A percentile compares a stretch with the other conserved stretches of the same genome.
Conservation (phyloP, 2,797 vertebrate genomes). For the Sebastiscus tertius region DNA sequence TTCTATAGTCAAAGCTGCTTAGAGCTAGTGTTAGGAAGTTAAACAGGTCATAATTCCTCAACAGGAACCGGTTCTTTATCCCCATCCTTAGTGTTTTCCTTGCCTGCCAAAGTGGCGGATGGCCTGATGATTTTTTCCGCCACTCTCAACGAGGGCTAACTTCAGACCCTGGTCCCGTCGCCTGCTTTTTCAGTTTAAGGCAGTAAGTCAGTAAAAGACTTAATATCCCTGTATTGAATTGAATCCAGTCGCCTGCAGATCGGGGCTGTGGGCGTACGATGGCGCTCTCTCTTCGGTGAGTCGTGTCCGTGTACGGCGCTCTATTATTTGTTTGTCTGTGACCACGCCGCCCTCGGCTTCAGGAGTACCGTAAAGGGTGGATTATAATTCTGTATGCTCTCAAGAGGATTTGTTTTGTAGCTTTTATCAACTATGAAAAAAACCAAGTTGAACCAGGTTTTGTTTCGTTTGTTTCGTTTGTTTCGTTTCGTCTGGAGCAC, state of each 20-base stretch:
- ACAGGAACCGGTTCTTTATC: too few species aligned
- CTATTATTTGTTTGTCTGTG: slow-evolving; percentile 39
- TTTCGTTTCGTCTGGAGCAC: slow-evolving; percentile 1
- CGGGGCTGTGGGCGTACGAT: background rate
- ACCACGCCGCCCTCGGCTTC: background rate
- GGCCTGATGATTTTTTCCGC: too few species aligned
- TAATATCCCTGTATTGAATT: too few species aligned
- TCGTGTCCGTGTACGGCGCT: slow-evolving; percentile 34
- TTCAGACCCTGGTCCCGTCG: too few species aligned
- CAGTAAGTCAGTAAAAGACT: too few species aligned
- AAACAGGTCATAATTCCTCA: too few species aligned
- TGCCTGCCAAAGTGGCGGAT: too few species aligned
- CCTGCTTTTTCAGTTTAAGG: background rate
- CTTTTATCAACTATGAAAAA: slow-evolving; percentile 49
- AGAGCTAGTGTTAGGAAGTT: too few species aligned
- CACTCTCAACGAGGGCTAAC: too few species aligned
- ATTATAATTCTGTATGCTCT: slow-evolving; percentile 68
- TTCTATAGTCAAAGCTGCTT: too few species aligned
- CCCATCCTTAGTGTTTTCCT: too few species aligned
- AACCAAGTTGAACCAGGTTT: slow-evolving; percentile 46
- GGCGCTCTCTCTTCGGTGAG: background rate
- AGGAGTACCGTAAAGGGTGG: background rate
- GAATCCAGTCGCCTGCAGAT: too few species aligned
- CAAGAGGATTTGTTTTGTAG: slow-evolving; percentile 40
- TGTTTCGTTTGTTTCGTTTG: slow-evolving; percentile 10